These are phyloP conservation scores for Austrofundulus limnaeus DNA, from an alignment of 2,113 vertebrate genomes.

Conservation along the genomic window DNA sequence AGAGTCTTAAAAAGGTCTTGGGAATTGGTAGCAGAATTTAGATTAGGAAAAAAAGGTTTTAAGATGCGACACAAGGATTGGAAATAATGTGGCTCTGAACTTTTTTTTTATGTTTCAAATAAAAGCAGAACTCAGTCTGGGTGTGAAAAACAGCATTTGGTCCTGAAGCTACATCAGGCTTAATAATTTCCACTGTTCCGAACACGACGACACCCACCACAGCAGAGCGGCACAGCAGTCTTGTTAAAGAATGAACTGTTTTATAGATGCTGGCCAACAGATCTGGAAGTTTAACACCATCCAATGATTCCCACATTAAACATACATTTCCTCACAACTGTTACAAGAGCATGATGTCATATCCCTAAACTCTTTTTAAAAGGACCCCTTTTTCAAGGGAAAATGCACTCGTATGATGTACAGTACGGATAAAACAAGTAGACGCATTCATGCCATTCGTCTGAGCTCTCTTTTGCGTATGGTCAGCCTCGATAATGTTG, in stretches of 20 bases:
- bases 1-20: slow-evolving; percentile 5
- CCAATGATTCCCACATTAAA: slow-evolving; percentile 53
- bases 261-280: slow-evolving; percentile 52
- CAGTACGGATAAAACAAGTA: slow-evolving; percentile 10
- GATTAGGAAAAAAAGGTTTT: slow-evolving; percentile 24
- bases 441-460: slow-evolving; percentile 8
- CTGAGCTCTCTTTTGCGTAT: slow-evolving; percentile 15
- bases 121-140: slow-evolving; percentile 26
- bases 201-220: slow-evolving; percentile 14
- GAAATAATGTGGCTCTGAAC: slow-evolving; percentile 3
- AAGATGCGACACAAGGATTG: slow-evolving; percentile 32
- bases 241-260: slow-evolving; percentile 48
- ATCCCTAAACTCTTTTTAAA: slow-evolving; percentile 44
- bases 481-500: slow-evolving; percentile 2
- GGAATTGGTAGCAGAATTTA: slow-evolving; percentile 15
- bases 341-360: slow-evolving; percentile 64
- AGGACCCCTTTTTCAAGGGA: slow-evolving; percentile 36
- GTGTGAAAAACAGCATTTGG: slow-evolving; percentile 34
- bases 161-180: slow-evolving; percentile 15
- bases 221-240: slow-evolving; percentile 16
- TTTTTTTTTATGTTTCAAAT: slow-evolving; percentile 25
- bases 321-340: slow-evolving; percentile 53
- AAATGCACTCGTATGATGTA: slow-evolving; percentile 27
- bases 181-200: slow-evolving; percentile 21
- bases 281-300: slow-evolving; percentile 49